Conservation (phyloP, 35 echinoderm and acorn worm genomes). For the Apostichopus californicus region DNA sequence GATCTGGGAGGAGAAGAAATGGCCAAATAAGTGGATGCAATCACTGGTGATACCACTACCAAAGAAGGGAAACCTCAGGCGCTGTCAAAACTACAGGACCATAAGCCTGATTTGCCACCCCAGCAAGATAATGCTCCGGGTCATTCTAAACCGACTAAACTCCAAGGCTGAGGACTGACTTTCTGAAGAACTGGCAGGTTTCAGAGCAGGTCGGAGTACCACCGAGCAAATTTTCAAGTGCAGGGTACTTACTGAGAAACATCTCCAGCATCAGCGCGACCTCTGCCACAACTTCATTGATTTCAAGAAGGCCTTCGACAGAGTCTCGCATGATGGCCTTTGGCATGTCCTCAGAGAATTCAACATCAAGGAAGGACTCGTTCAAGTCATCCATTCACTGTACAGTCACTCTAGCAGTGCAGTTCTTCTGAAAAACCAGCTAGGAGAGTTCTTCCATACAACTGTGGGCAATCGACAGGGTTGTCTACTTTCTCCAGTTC, state of each 20-base stretch:
- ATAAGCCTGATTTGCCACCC: no score
- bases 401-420: no score
- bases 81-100: background rate
- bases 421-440: no score
- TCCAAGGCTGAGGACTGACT: background rate
- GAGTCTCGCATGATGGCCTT: background rate
- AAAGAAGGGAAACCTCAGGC: background rate
- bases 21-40: background rate
- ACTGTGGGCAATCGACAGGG: no score
- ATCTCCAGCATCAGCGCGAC: background rate
- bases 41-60: background rate
- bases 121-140: background rate
- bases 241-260: background rate
- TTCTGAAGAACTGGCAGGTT: no score
- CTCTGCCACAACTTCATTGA: background rate
- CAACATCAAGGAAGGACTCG: no score
- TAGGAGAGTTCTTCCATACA: no score
- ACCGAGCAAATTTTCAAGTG: background rate
- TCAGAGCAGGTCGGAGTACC: no score
- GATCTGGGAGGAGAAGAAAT: constrained; percentile 9
- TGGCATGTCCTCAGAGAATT: no score
- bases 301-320: background rate
- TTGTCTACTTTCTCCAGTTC: no score
- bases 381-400: background rate
- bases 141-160: background rate